Percentiles rank a stretch among this genome's conserved stretches.
phyloP scores from a whole-genome alignment of 2,797 vertebrate genomes.

The Microctenopoma stevenorrisi region DNA sequence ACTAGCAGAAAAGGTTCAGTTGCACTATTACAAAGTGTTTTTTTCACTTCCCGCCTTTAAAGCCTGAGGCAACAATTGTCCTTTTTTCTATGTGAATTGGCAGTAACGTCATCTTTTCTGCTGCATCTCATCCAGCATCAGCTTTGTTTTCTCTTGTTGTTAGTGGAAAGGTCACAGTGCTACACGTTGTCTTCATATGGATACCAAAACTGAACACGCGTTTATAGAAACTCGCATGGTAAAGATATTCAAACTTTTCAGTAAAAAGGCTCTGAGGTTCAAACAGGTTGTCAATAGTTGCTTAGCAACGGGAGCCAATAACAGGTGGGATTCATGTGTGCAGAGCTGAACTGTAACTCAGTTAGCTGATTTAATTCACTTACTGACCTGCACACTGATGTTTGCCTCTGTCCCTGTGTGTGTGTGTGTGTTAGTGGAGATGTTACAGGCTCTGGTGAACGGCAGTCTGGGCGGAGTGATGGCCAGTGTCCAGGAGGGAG shows the following conservation, averaged over 20 bases:
- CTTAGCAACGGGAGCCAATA: conserved; percentile 68
- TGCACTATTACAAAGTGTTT: conserved; percentile 3
- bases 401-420: conserved; percentile 50
- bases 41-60: conserved; percentile 28
- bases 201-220: conserved; percentile 6
- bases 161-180: conserved; percentile 31
- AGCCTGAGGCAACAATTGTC: conserved; percentile 40
- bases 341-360: conserved; percentile 69
- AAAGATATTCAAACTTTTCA: conserved; percentile 54
- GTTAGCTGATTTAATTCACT: conserved; percentile 76
- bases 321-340: conserved; percentile 64
- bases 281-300: conserved; percentile 73
- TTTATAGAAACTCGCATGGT: conserved; percentile 34
- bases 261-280: conserved; percentile 34
- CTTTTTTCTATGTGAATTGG: conserved; percentile 51
- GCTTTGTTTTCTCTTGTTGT: conserved; percentile 25
- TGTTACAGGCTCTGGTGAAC: conserved; percentile 90
- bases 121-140: conserved; percentile 13
- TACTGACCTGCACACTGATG: conserved; percentile 65
- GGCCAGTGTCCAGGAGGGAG: conserved; percentile 80
- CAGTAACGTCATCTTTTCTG: conserved; percentile 43
- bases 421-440: conserved; percentile 87
- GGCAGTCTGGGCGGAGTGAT: conserved; percentile 86
- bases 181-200: not conserved
- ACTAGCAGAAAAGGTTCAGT: conserved; percentile 18